Evolutionary conservation across 1,140 invertebrate genomes (phyloP).

Genomic region (Parapsyche elsis): DNA sequence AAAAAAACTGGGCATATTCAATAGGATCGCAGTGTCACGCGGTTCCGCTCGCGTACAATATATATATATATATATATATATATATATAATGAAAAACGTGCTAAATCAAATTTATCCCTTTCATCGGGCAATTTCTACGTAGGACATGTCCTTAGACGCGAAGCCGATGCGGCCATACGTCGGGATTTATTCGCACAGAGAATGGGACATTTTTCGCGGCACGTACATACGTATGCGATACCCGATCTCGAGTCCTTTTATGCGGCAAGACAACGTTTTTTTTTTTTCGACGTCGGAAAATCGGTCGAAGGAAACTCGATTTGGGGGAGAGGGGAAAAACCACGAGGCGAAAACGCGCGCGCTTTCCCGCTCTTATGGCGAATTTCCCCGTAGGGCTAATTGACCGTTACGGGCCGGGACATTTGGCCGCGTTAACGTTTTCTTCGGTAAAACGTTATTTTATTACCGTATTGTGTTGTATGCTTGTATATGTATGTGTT

Average conservation of each 20-base stretch:
- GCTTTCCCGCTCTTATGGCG: not conserved
- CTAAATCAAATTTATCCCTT: constrained; percentile 7
- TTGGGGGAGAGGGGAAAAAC: not conserved
- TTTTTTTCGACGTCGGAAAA: not conserved
- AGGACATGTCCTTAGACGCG: constrained; percentile 10
- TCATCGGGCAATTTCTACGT: constrained; percentile 22
- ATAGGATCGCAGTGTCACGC: not conserved
- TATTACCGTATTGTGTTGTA: not conserved
- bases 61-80: too few species aligned
- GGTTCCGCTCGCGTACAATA: not conserved
- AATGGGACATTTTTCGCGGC: not conserved
- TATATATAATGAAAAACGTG: constrained; percentile 26
- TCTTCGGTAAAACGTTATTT: not conserved
- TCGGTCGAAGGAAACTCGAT: constrained; percentile 1
- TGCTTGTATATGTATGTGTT: not conserved
- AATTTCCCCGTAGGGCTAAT: constrained; percentile 11
- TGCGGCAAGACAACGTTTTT: not conserved
- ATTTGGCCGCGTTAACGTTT: constrained; percentile 31
- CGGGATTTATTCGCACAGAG: not conserved
- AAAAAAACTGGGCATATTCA: not conserved
- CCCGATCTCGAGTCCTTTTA: not conserved
- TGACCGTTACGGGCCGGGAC: constrained; percentile 24
- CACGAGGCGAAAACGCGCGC: not conserved
- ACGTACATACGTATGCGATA: not conserved
- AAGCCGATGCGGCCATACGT: not conserved